These are phyloP conservation scores for Indicator maculatus DNA, from an alignment of 2,113 vertebrate species.

Conservation along the genomic window DNA sequence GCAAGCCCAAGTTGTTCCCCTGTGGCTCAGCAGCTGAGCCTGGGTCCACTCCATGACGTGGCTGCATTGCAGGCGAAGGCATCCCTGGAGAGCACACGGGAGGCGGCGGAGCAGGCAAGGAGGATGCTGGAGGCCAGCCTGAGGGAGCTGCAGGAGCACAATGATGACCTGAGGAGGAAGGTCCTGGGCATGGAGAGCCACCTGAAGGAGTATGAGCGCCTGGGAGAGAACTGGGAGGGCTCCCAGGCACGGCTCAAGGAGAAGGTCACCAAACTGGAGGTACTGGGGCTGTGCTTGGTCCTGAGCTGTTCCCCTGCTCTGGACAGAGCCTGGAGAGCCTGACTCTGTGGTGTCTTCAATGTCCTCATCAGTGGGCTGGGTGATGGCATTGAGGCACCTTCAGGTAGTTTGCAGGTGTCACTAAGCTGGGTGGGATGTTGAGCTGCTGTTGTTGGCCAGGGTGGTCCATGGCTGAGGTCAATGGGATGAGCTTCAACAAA, in stretches of 20 bases:
- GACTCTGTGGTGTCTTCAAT: no score
- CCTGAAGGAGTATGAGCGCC: constrained; percentile 71
- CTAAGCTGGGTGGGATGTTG: no score
- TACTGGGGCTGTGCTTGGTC: not conserved
- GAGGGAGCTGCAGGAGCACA: constrained; percentile 71
- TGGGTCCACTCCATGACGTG: not conserved
- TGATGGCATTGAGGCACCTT: no score
- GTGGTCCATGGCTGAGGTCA: no score
- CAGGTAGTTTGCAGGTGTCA: no score
- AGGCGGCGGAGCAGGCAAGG: constrained; percentile 46
- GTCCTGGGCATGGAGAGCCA: constrained; percentile 75
- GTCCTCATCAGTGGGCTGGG: no score
- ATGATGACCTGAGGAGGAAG: constrained; percentile 70
- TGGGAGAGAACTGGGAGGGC: constrained; percentile 73
- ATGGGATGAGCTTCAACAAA: no score
- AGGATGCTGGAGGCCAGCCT: constrained; percentile 47
- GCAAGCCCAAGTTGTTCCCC: not conserved
- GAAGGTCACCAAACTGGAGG: constrained; percentile 75
- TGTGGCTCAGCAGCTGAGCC: not conserved
- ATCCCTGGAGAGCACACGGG: constrained; percentile 44
- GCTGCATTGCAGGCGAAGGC: constrained; percentile 58
- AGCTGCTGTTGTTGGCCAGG: no score
- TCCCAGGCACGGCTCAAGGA: constrained; percentile 74
- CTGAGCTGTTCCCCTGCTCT: accelerated
- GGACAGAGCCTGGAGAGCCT: not conserved